These are phyloP conservation scores for Dione juno DNA, from an alignment of 2,888 invertebrate species.

Conservation along the genomic window DNA sequence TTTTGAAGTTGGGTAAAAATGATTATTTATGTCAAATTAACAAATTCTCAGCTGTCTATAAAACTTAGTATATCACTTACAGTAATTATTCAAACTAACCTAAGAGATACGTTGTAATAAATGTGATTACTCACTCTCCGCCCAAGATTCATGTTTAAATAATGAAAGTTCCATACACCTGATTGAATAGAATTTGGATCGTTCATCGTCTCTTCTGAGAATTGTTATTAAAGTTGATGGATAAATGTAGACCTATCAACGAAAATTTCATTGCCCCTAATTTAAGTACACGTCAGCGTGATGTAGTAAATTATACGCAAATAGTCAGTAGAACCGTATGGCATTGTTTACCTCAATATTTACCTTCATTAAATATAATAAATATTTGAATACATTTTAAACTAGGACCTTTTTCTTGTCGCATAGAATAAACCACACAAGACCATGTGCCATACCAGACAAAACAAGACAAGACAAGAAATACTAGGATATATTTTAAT, in stretches of 20 bases:
- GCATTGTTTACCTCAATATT: neutral
- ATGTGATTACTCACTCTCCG: constrained; percentile 34
- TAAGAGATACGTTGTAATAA: constrained; percentile 14
- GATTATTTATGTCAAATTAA: neutral
- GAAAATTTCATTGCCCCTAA: constrained; percentile 31
- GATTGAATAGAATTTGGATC: constrained; percentile 46
- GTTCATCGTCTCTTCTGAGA: constrained; percentile 46
- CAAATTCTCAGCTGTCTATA: neutral
- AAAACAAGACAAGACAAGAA: too few relatives aligned
- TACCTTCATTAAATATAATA: neutral
- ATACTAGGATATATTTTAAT: too few relatives aligned
- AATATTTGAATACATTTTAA: too few relatives aligned
- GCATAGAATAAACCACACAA: too few relatives aligned
- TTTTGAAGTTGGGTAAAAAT: too few relatives aligned
- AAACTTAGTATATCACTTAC: neutral
- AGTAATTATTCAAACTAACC: neutral
- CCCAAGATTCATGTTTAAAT: constrained; percentile 42
- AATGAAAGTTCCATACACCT: constrained; percentile 45
- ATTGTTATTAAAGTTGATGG: constrained; percentile 57
- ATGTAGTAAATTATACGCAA: constrained; percentile 19
- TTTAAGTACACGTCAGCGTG: constrained; percentile 38
- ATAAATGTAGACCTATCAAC: constrained; percentile 54
- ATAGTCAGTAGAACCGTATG: neutral
- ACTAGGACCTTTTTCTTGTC: too few relatives aligned
- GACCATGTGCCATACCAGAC: too few relatives aligned